Evolutionary conservation across 2,888 invertebrate genomes (phyloP).

Genomic region (Athalia cordata): DNA sequence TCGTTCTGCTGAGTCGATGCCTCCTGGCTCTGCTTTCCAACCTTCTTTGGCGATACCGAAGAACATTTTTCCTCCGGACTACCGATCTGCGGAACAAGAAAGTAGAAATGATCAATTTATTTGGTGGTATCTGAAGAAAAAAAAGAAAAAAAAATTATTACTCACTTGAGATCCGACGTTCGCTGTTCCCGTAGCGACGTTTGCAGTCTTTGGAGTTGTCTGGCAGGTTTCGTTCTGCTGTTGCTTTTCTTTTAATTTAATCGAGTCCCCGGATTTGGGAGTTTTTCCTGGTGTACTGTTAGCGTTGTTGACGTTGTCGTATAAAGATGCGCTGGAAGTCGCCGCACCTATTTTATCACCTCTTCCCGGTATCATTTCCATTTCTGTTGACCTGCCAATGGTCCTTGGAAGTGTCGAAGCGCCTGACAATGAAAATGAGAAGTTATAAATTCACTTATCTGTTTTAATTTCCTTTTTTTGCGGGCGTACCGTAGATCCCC

Average conservation of each 20-base stretch:
- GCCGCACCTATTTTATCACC: constrained; percentile 86
- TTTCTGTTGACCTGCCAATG: constrained; percentile 80
- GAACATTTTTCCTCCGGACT: constrained; percentile 72
- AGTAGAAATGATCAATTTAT: not conserved
- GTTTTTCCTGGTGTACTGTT: constrained; percentile 62
- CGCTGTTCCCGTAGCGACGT: constrained; percentile 66
- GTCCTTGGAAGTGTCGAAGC: constrained; percentile 90
- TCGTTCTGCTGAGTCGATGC: constrained; percentile 68
- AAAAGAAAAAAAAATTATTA: not conserved
- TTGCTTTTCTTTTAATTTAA: constrained; percentile 73
- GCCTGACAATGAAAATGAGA: constrained; percentile 74
- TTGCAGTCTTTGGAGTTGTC: constrained; percentile 70
- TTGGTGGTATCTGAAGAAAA: not conserved
- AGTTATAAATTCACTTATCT: not conserved
- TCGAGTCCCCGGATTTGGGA: constrained; percentile 62
- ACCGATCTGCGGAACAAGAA: constrained; percentile 62
- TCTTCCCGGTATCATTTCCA: constrained; percentile 75
- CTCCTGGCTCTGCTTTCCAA: constrained; percentile 76
- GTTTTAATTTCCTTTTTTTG: not conserved
- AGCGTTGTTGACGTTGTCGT: constrained; percentile 83
- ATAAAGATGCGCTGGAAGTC: constrained; percentile 91
- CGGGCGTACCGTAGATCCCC: constrained; percentile 68
- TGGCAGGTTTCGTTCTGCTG: constrained; percentile 74
- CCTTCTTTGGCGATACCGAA: constrained; percentile 73
- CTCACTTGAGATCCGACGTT: constrained; percentile 77